Base-by-base conservation (phyloP, 2,797 vertebrate species). In the Alca torda region DNA sequence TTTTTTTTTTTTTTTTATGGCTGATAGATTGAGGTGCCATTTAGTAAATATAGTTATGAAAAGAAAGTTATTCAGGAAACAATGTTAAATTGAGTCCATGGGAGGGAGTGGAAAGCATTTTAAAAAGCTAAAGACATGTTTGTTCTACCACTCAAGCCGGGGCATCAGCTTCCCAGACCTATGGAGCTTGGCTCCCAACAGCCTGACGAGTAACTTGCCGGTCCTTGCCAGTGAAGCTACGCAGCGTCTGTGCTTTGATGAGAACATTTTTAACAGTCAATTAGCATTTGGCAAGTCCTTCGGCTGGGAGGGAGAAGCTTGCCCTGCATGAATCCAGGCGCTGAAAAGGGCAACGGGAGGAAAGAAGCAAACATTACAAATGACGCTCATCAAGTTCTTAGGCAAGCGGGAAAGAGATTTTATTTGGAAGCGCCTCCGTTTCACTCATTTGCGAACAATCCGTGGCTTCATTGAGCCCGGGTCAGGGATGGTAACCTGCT, bases 241-340 rank as follows among this genome's bases (percentile, higher is more conserved):
- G 17, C 10, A 88, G 76, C 77, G 41, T 93, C 96, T 93, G 82
- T 85, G 90, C 78, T 92, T 95, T 48, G 93, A 96, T 73, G 87
- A 95, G 94, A 90, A 93, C 74, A 84, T 94, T 97, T 97, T 95
- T 92, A 96, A 95, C 89, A 85, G 90, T 89, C 95, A 97, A 96
- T 96, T 92, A 97, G 87, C 90, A 91, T 92, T 94, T 97, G 97
- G 97, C 96, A 95, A 69, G 24, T 56, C 84, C 89, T 84, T 69
- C 26, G 45, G 64, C 82, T 92, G n/a, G 46, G 65, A 94, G 65
- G 45, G 65, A 69, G 46, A 89, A 23, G 51, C 45, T 95, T 60
- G 65, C 85, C 92, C 93, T 50, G 73, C 23, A 35, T 70, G 81
- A 87, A 90, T 83, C 61, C 1, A 11, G 68, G 74, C n/a, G 23